phyloP scores from a whole-genome alignment of 2,113 vertebrate species.

The Perognathus longimembris region DNA sequence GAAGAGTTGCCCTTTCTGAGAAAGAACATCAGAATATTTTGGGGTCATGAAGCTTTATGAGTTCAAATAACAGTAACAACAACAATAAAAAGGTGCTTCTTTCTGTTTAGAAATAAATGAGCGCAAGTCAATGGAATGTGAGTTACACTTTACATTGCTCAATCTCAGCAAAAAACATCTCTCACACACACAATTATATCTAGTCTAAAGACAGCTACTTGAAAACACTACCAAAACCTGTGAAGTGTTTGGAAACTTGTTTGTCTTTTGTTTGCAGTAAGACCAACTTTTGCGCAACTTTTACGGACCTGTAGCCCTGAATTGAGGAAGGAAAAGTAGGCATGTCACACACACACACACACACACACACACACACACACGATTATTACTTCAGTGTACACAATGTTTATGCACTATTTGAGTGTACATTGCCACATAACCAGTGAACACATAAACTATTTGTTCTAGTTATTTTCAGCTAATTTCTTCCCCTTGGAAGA shows the following conservation, averaged over 20 bases:
- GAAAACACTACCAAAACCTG: background rate
- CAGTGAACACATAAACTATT: background rate
- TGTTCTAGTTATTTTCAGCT: background rate
- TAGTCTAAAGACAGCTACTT: conserved; percentile 16
- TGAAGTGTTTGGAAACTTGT: conserved; percentile 12
- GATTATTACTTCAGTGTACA: too few relatives aligned
- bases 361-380: too few relatives aligned
- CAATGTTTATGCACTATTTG: background rate
- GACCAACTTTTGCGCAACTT: background rate
- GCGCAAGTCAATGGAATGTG: background rate
- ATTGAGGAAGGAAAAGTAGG: background rate
- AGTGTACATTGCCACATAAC: background rate
- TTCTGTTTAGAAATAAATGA: conserved; percentile 61
- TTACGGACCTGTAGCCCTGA: background rate
- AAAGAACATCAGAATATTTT: conserved; percentile 38
- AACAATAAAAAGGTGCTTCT: conserved; percentile 37
- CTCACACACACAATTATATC: conserved; percentile 57
- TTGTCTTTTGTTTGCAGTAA: background rate
- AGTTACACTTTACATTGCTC: conserved; percentile 53
- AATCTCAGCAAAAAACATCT: conserved; percentile 28
- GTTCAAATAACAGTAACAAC: conserved; percentile 53
- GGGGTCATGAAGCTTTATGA: conserved; percentile 28
- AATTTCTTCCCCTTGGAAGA: background rate
- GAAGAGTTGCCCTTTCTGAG: conserved; percentile 26
- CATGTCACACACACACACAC: background rate